phyloP scores from a whole-genome alignment of 1,140 invertebrate genomes.

The Drosophila fuyamai region DNA sequence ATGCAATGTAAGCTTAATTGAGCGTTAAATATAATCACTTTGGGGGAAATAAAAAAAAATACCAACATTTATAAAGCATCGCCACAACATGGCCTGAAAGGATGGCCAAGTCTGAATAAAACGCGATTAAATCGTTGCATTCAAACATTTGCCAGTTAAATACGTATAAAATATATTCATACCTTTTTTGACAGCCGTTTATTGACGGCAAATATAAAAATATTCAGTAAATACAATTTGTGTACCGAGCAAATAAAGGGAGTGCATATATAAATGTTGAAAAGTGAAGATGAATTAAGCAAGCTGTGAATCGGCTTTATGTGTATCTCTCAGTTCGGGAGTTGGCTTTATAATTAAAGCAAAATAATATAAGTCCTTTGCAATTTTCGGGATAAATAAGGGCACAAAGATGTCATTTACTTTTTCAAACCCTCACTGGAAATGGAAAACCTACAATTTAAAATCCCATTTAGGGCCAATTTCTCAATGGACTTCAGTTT shows the following conservation, averaged over 20 bases:
- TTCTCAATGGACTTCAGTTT: too few species aligned
- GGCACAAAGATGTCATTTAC: too few species aligned
- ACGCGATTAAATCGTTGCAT: neutral
- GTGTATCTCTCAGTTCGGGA: neutral
- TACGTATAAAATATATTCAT: neutral
- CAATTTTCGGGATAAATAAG: too few species aligned
- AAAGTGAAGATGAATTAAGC: neutral
- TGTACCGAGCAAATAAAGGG: neutral
- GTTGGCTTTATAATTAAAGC: too few species aligned
- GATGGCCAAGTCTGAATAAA: slow-evolving; percentile 1
- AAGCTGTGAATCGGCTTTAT: neutral
- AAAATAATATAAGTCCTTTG: too few species aligned
- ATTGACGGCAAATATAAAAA: neutral
- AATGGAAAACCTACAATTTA: too few species aligned
- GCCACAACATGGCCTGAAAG: neutral
- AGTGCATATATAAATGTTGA: neutral
- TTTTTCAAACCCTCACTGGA: too few species aligned
- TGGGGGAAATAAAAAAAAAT: neutral
- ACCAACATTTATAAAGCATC: neutral
- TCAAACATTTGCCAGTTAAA: neutral
- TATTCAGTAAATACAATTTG: neutral
- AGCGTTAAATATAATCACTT: neutral
- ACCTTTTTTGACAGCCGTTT: too few species aligned
- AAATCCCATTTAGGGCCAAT: too few species aligned
- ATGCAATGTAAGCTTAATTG: slow-evolving; percentile 1